phyloP scores from a whole-genome alignment of 2,113 vertebrate species.

The Cisticola juncidis region DNA sequence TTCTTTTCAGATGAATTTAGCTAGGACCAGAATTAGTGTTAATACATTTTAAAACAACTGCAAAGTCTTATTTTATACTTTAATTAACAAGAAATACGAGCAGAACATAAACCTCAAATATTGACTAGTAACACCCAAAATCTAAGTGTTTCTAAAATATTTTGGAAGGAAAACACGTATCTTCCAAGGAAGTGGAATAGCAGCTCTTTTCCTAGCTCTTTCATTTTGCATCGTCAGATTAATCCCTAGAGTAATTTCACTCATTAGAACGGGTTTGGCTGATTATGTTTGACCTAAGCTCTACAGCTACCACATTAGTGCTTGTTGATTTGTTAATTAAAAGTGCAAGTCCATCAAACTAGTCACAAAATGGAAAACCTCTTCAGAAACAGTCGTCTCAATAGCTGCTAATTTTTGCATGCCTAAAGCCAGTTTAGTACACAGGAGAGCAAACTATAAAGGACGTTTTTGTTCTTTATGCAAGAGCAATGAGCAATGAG shows the following conservation, averaged over 20 bases:
- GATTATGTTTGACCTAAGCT: not conserved
- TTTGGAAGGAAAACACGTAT: not conserved
- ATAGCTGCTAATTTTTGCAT: constrained; percentile 41
- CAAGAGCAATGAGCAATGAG: constrained; percentile 60
- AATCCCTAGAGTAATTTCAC: not conserved
- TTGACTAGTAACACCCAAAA: not conserved
- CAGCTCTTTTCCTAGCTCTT: not conserved
- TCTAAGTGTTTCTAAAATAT: constrained; percentile 2
- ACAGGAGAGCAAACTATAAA: constrained; percentile 51
- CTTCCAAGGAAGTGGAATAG: not conserved
- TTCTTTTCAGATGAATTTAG: not conserved
- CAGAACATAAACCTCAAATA: constrained; percentile 10
- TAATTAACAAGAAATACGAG: not conserved
- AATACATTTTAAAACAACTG: not conserved
- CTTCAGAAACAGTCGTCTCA: constrained; percentile 2
- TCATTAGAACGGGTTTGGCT: not conserved
- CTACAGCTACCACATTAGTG: not conserved
- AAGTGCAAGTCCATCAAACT: constrained; percentile 50
- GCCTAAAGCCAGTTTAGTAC: constrained; percentile 37
- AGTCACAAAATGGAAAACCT: not conserved
- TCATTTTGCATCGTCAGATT: not conserved
- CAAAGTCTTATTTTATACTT: not conserved
- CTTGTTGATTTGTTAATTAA: constrained; percentile 55
- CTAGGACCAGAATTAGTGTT: not conserved
- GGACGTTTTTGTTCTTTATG: constrained; percentile 62